Evolutionary conservation across 2,797 vertebrate species (phyloP).

Genomic region (Aselliscus stoliczkanus): DNA sequence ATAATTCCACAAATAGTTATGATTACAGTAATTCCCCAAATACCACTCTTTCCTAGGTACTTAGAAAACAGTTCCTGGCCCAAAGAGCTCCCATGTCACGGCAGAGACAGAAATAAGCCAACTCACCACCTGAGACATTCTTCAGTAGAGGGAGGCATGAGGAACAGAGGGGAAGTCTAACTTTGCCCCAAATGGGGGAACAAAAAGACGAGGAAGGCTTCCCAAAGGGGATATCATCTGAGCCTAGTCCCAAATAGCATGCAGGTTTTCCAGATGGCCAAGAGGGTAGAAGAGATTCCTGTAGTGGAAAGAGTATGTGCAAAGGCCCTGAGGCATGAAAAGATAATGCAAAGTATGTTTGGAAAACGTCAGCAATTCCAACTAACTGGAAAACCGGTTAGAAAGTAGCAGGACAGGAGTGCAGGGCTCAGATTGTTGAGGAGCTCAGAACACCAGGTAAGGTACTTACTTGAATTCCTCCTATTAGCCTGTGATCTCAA

Average conservation of each 20-base stretch:
- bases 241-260: not conserved
- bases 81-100: not conserved
- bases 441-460: not conserved
- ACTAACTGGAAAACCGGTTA: too few species aligned
- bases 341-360: not conserved
- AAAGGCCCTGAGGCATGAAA: not conserved
- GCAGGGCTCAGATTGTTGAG: not conserved
- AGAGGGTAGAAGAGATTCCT: not conserved
- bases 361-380: not conserved
- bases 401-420: not conserved
- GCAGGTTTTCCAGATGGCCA: not conserved
- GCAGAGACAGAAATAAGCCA: not conserved
- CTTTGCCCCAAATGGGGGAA: not conserved
- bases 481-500: not conserved
- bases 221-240: not conserved
- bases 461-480: not conserved
- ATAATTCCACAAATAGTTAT: not conserved
- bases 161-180: not conserved
- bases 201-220: not conserved
- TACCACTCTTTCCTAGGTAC: not conserved
- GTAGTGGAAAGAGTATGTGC: not conserved
- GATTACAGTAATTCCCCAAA: not conserved
- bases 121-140: not conserved
- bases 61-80: not conserved
- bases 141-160: not conserved